Conservation (phyloP, 2,113 vertebrate genomes). For the Parus major region DNA sequence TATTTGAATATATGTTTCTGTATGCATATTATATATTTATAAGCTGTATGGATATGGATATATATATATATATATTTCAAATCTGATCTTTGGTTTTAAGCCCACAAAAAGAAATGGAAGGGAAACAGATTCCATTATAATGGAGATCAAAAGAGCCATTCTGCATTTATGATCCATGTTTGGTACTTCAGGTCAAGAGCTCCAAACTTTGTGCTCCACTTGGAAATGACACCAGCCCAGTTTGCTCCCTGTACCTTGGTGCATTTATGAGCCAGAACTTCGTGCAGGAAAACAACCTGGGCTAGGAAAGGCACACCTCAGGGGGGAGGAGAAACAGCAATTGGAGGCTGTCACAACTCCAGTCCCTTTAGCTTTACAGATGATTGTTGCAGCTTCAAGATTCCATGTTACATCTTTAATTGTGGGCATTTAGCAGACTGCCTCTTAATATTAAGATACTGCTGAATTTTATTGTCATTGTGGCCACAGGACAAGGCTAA, state of each 20-base stretch:
- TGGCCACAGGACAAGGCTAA: slow-evolving; percentile 80
- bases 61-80: accelerated
- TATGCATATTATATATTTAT: accelerated
- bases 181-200: background rate
- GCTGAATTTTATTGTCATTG: slow-evolving; percentile 76
- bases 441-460: slow-evolving; percentile 70
- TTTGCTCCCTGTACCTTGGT: background rate
- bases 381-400: slow-evolving; percentile 15
- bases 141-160: background rate
- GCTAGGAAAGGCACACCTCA: background rate
- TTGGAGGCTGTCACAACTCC: background rate
- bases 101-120: background rate
- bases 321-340: background rate
- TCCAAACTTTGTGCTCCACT: background rate
- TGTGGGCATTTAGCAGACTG: slow-evolving; percentile 69
- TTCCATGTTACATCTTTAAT: slow-evolving; percentile 70
- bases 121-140: background rate
- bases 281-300: background rate
- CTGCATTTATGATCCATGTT: background rate
- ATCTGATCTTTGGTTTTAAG: background rate
- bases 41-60: background rate
- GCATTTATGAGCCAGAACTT: background rate
- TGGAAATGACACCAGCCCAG: background rate
- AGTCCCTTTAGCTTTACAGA: background rate
- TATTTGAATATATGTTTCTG: background rate